These are phyloP conservation scores for Chorisops tibialis DNA, from an alignment of 2,888 invertebrate species.

Conservation along the genomic window DNA sequence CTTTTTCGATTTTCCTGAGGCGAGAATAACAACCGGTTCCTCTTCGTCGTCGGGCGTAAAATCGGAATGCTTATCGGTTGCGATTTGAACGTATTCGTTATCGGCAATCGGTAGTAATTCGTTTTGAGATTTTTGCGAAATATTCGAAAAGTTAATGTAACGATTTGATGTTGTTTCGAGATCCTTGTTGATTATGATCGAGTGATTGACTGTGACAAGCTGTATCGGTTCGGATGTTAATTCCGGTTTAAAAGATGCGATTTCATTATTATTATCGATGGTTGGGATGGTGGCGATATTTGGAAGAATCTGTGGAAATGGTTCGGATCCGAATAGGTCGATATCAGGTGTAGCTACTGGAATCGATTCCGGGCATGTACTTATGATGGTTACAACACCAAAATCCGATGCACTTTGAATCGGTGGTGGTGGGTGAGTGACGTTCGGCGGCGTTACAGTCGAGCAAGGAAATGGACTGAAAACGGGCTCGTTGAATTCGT, in stretches of 20 bases:
- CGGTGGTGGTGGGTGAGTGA: slow-evolving; percentile 9
- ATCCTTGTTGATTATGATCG: slow-evolving; percentile 51
- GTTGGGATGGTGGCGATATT: slow-evolving; percentile 31
- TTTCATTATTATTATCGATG: slow-evolving; percentile 17
- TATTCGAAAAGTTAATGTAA: slow-evolving; percentile 36
- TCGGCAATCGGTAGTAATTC: slow-evolving; percentile 48
- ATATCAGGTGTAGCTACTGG: slow-evolving; percentile 30
- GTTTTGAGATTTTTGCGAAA: slow-evolving; percentile 36
- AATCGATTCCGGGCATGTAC: slow-evolving; percentile 16
- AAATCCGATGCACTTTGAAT: slow-evolving; percentile 42
- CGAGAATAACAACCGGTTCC: slow-evolving; percentile 44
- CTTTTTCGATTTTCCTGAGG: slow-evolving; percentile 36
- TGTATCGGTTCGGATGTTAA: slow-evolving; percentile 36
- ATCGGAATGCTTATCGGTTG: slow-evolving; percentile 48
- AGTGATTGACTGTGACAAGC: slow-evolving; percentile 50
- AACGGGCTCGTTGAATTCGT: slow-evolving; percentile 51
- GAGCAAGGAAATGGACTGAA: slow-evolving; percentile 51
- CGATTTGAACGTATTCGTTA: slow-evolving; percentile 48
- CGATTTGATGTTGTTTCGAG: slow-evolving; percentile 40
- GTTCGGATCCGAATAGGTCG: slow-evolving; percentile 51
- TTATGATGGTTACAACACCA: slow-evolving; percentile 43
- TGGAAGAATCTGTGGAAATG: slow-evolving; percentile 50
- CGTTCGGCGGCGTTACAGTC: no score
- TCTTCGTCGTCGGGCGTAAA: slow-evolving; percentile 51
- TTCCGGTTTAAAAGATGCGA: slow-evolving; percentile 3